Evolutionary conservation across 2,888 invertebrate genomes (phyloP).

Genomic region (Aspidiotus rigidus): DNA sequence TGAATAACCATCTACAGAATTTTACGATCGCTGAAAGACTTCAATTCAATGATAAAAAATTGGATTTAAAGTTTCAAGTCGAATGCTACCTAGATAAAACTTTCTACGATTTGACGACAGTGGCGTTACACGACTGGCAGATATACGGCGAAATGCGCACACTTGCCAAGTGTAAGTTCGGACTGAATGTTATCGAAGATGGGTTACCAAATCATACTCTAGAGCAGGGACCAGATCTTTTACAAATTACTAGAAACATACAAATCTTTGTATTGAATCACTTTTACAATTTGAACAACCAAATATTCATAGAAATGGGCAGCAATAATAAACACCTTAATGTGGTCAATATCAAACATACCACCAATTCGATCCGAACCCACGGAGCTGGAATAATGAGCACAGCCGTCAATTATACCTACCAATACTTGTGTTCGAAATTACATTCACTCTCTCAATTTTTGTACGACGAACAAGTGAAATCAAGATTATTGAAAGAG

Average conservation of each 20-base stretch:
- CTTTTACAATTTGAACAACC: slow-evolving; percentile 90
- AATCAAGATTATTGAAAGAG: slow-evolving; percentile 85
- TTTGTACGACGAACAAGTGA: slow-evolving; percentile 94
- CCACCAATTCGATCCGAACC: slow-evolving; percentile 92
- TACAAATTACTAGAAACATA: slow-evolving; percentile 95
- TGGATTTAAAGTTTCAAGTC: slow-evolving; percentile 44
- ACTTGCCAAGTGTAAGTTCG: slow-evolving; percentile 75
- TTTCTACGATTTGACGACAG: slow-evolving; percentile 95
- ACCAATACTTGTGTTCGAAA: slow-evolving; percentile 87
- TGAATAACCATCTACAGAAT: slow-evolving; percentile 1
- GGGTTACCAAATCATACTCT: slow-evolving; percentile 91
- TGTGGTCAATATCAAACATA: slow-evolving; percentile 87
- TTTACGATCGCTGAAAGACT: slow-evolving; percentile 1
- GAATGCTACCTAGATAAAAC: slow-evolving; percentile 88
- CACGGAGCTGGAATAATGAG: slow-evolving; percentile 96
- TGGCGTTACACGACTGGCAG: slow-evolving; percentile 94
- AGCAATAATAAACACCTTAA: slow-evolving; percentile 89
- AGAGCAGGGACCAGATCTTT: slow-evolving; percentile 91
- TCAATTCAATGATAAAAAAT: not conserved
- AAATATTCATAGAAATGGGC: slow-evolving; percentile 85
- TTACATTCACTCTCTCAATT: slow-evolving; percentile 93
- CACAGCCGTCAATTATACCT: slow-evolving; percentile 84
- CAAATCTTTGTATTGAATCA: slow-evolving; percentile 88
- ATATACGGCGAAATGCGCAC: slow-evolving; percentile 95
- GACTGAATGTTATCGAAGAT: slow-evolving; percentile 74